Evolutionary conservation across 1,140 invertebrate genomes (phyloP).

Genomic region (Drosophila watanabei): DNA sequence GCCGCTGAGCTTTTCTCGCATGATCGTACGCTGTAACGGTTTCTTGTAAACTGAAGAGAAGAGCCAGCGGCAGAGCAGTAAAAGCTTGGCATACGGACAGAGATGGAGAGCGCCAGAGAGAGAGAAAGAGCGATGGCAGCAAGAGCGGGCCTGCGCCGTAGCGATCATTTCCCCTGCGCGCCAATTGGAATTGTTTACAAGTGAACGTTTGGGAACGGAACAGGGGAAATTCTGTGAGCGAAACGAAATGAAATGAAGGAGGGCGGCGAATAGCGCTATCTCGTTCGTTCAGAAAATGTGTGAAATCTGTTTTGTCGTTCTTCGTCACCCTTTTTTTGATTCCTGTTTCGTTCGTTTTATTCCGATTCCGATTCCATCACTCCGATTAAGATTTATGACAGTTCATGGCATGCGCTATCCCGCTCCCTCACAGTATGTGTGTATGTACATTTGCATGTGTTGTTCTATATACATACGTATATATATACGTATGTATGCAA

Average conservation of each 20-base stretch:
- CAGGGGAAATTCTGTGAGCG: constrained; percentile 50
- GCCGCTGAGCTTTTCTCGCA: constrained; percentile 70
- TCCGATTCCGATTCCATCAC: constrained; percentile 77
- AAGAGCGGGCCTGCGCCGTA: constrained; percentile 37
- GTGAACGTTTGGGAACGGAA: constrained; percentile 65
- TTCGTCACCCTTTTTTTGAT: constrained; percentile 44
- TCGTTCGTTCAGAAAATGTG: constrained; percentile 27
- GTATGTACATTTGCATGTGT: background rate
- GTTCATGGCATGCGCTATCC: constrained; percentile 78
- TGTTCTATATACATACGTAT: background rate
- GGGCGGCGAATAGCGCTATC: constrained; percentile 3
- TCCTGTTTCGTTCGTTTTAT: constrained; percentile 49
- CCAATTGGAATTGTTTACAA: constrained; percentile 72
- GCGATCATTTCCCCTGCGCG: constrained; percentile 56
- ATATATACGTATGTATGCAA: constrained; percentile 36
- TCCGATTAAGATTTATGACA: constrained; percentile 84
- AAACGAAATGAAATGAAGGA: constrained; percentile 40
- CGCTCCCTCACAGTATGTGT: constrained; percentile 12
- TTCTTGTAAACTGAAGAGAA: constrained; percentile 68
- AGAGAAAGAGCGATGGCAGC: constrained; percentile 20
- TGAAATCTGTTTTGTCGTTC: constrained; percentile 52
- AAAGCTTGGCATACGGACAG: constrained; percentile 13
- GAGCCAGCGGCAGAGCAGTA: constrained; percentile 33
- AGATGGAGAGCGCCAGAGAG: constrained; percentile 18
- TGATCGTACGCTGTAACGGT: constrained; percentile 81